phyloP scores from a whole-genome alignment of 2,888 invertebrate genomes.

The Malacosoma neustria region DNA sequence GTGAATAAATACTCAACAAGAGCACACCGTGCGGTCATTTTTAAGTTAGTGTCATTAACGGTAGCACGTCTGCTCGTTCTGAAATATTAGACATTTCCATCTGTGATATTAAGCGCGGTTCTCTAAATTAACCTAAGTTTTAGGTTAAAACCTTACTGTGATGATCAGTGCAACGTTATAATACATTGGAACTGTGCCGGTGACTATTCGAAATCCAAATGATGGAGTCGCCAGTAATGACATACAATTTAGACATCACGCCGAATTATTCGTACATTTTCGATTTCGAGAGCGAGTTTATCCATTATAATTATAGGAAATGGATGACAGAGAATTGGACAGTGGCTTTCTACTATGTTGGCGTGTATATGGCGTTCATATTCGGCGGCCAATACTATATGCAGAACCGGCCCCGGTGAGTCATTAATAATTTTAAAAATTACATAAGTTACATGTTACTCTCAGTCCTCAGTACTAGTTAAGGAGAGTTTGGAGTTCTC shows the following conservation, averaged over 20 bases:
- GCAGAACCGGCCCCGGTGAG: constrained; percentile 89
- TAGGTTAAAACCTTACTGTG: constrained; percentile 59
- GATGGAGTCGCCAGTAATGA: constrained; percentile 59
- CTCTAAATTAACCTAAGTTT: constrained; percentile 49
- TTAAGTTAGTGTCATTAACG: constrained; percentile 35
- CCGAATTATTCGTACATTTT: constrained; percentile 96
- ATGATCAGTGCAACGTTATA: constrained; percentile 49
- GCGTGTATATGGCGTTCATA: constrained; percentile 94
- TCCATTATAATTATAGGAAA: constrained; percentile 88
- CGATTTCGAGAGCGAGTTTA: constrained; percentile 96
- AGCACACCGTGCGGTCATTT: constrained; percentile 45
- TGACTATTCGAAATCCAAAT: constrained; percentile 22
- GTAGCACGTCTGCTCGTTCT: constrained; percentile 44
- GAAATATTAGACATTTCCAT: constrained; percentile 56
- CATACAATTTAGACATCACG: constrained; percentile 73
- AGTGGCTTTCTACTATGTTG: constrained; percentile 90
- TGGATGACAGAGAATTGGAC: constrained; percentile 99
- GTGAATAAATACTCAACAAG: constrained; percentile 55
- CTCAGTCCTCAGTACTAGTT: neutral
- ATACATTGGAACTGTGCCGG: constrained; percentile 28
- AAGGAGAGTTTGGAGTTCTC: neutral
- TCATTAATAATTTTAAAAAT: constrained; percentile 4
- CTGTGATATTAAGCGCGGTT: constrained; percentile 59
- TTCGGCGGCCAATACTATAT: constrained; percentile 96
- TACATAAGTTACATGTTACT: neutral